phyloP scores from a whole-genome alignment of 2,797 vertebrate species.

The Setipinna tenuifilis region DNA sequence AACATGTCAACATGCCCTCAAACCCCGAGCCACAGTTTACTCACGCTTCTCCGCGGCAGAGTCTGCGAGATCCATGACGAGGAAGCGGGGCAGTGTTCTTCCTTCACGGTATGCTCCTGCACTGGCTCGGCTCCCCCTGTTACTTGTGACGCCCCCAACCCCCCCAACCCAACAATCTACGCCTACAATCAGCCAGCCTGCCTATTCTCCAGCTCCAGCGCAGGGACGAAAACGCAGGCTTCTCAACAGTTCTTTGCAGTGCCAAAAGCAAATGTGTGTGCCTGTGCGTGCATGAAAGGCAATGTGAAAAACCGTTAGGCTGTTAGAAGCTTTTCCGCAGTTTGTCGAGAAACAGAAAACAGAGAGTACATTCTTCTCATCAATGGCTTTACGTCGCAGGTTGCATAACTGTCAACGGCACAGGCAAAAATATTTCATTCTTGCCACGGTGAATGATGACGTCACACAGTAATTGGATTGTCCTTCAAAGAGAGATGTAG shows the following conservation, averaged over 20 bases:
- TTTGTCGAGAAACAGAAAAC: neutral
- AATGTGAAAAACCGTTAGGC: neutral
- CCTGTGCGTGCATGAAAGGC: neutral
- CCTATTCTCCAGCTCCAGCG: neutral
- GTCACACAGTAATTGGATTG: slow-evolving; percentile 23
- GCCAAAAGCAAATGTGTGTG: neutral
- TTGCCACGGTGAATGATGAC: slow-evolving; percentile 1
- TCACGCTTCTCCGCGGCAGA: neutral
- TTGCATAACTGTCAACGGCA: slow-evolving; percentile 9
- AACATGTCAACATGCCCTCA: neutral
- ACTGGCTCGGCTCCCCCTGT: slow-evolving; percentile 10
- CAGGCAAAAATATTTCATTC: slow-evolving; percentile 11
- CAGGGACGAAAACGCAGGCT: neutral
- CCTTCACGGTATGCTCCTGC: neutral
- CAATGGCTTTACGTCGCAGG: neutral
- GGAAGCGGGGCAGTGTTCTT: slow-evolving; percentile 8
- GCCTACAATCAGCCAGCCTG: slow-evolving; percentile 19
- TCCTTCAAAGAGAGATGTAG: neutral
- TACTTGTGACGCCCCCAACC: slow-evolving; percentile 16
- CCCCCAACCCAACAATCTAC: slow-evolving; percentile 21
- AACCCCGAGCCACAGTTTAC: neutral
- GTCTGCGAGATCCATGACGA: slow-evolving; percentile 17
- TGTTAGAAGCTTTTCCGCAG: neutral
- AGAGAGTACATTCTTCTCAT: neutral
- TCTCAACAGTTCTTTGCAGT: neutral